Base-by-base conservation (phyloP, 1,140 invertebrate species). In the Psilanteris sp. region DNA sequence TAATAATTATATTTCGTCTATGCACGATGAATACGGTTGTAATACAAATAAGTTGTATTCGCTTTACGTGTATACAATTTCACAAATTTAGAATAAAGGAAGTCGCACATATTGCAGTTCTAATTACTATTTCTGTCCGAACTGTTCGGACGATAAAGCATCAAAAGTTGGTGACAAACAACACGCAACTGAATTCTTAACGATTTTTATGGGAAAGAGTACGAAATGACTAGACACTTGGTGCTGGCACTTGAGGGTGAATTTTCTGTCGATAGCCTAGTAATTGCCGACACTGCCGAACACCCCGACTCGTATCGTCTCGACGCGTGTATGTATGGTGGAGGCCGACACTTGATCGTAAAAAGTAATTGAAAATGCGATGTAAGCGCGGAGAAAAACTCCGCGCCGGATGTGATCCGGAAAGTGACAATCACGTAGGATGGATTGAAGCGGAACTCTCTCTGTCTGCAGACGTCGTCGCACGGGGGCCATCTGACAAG, bases 361-460 rank as follows among this genome's bases (percentile, higher is more conserved):
- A 84, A 85, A 84, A 85, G 80, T 85, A 82, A 84, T 84, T 80
- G 77, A 78, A 79, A 79, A 73, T 68, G 73, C 80, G 78, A 81
- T 66, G 71, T 80, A 83, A 77, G 52, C 66, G 67, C 72, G 57
- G 72, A 82, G 82, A 83, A 83, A 85, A 83, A 83, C 52, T 70
- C 20, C 52, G 75, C 52, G 41, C 80, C 81, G 81, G 84, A 86
- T 81, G 80, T 70, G 39, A 36, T 79, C 85, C 85, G 85, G 85
- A 86, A 87, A 87, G 84, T 87, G 85, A 87, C 85, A 87, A 87
- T 87, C 84, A 86, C 75, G 29, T 67, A 46, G 48, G 64, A 62
- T 26, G 64, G 57, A 79, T 82, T 78, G 76, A 54, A 77, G 48
- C 81, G 61, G 72, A 52, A 80, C 77, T 36, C 74, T 79, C 77